Evolutionary conservation across 2,113 vertebrate species (phyloP).

Genomic region (Vicugna pacos): DNA sequence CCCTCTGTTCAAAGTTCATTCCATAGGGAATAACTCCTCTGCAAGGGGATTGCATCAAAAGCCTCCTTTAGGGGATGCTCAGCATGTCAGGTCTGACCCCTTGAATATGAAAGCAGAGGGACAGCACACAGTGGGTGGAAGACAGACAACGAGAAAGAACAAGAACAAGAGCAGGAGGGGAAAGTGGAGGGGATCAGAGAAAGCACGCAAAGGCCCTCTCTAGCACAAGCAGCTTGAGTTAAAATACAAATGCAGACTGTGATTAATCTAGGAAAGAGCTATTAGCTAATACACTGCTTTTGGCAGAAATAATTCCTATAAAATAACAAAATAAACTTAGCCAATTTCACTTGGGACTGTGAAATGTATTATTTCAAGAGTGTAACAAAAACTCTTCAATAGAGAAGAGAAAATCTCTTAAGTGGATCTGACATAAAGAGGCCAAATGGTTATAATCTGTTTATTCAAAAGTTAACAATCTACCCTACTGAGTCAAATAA

Average conservation of each 20-base stretch:
- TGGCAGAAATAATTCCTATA: not conserved
- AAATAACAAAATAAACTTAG: not conserved
- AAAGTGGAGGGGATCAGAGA: not conserved
- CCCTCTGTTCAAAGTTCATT: not conserved
- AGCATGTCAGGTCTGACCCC: not conserved
- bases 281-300: not conserved
- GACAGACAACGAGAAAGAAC: not conserved
- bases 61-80: not conserved
- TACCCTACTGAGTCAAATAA: not conserved
- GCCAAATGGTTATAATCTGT: not conserved
- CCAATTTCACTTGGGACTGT: not conserved
- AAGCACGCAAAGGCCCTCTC: not conserved
- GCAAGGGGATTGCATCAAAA: not conserved
- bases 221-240: not conserved
- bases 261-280: not conserved
- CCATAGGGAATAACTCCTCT: not conserved
- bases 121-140: not conserved
- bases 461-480: not conserved
- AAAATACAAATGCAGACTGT: not conserved
- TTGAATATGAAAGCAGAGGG: not conserved
- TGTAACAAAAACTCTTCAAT: not conserved
- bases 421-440: not conserved
- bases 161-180: not conserved
- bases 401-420: not conserved
- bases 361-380: not conserved